Evolutionary conservation across 2,113 vertebrate genomes (phyloP).

Genomic region (Oncorhynchus masou): DNA sequence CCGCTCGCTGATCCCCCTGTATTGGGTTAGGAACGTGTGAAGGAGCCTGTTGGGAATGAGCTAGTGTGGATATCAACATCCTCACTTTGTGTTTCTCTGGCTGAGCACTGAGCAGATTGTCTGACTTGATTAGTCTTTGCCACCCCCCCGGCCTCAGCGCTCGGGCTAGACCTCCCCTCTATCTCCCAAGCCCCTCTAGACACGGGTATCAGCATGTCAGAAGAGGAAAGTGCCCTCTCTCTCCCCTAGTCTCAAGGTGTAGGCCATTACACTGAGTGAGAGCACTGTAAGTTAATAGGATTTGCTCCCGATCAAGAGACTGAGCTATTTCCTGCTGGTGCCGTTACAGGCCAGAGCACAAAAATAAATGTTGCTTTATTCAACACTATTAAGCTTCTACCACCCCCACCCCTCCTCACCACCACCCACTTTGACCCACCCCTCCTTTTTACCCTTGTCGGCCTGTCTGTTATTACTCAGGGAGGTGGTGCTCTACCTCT

Average conservation of each 20-base stretch:
- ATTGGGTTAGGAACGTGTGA: conserved; percentile 71
- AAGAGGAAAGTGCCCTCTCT: conserved; percentile 53
- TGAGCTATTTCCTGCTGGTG: conserved; percentile 69
- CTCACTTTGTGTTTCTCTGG: conserved; percentile 59
- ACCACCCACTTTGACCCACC: conserved; percentile 25
- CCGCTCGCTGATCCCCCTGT: conserved; percentile 60
- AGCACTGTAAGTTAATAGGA: conserved; percentile 75
- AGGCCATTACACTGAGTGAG: conserved; percentile 71
- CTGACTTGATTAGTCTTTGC: conserved; percentile 69
- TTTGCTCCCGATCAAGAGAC: conserved; percentile 73
- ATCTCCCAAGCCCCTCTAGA: conserved; percentile 62
- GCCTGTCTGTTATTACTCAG: conserved; percentile 64
- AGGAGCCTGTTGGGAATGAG: conserved; percentile 67
- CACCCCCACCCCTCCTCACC: conserved; percentile 8
- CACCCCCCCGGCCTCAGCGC: not conserved
- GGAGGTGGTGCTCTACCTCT: conserved; percentile 36
- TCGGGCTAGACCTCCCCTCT: conserved; percentile 53
- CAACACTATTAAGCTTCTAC: not conserved
- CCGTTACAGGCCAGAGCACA: conserved; percentile 69
- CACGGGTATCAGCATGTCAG: conserved; percentile 64
- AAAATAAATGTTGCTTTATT: no score
- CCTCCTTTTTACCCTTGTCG: conserved; percentile 42
- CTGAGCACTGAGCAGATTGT: conserved; percentile 55
- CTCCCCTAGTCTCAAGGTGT: conserved; percentile 63
- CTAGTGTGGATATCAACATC: conserved; percentile 67